A percentile compares a stretch with the other conserved stretches of the same genome.
Conservation (phyloP, 2,888 invertebrate species). For the Litoditis marina region DNA sequence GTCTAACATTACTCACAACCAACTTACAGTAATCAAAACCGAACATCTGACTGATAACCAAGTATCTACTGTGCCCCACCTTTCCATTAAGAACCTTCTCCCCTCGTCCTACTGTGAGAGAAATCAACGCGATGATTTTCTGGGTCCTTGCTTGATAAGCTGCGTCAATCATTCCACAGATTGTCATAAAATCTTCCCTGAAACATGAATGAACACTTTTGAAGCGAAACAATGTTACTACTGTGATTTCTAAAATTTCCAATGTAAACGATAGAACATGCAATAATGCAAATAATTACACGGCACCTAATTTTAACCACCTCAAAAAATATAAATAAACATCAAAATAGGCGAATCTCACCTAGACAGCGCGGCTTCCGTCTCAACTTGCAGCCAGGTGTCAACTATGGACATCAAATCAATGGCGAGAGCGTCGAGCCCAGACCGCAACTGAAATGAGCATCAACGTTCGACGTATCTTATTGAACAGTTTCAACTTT, state of each 20-base stretch:
- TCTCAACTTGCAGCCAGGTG: slow-evolving; percentile 45
- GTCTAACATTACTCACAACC: no score
- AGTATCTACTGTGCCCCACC: no score
- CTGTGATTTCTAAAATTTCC: no score
- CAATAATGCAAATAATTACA: no score
- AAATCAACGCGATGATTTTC: slow-evolving; percentile 25
- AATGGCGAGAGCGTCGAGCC: slow-evolving; percentile 51
- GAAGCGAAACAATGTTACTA: no score
- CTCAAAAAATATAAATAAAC: no score
- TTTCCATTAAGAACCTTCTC: slow-evolving; percentile 17
- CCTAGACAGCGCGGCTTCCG: background rate
- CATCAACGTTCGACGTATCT: no score
- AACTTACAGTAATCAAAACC: background rate
- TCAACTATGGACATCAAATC: slow-evolving; percentile 54
- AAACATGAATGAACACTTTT: no score
- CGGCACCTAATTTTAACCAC: no score
- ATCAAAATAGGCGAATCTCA: background rate
- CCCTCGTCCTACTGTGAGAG: slow-evolving; percentile 19
- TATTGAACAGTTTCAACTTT: no score
- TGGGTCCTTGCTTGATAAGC: slow-evolving; percentile 23
- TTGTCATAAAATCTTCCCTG: slow-evolving; percentile 15
- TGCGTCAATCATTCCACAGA: slow-evolving; percentile 25
- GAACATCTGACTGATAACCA: no score
- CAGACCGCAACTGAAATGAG: slow-evolving; percentile 32
- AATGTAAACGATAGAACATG: no score